phyloP scores from a whole-genome alignment of 2,888 invertebrate species.

The Phaedon cochleariae region DNA sequence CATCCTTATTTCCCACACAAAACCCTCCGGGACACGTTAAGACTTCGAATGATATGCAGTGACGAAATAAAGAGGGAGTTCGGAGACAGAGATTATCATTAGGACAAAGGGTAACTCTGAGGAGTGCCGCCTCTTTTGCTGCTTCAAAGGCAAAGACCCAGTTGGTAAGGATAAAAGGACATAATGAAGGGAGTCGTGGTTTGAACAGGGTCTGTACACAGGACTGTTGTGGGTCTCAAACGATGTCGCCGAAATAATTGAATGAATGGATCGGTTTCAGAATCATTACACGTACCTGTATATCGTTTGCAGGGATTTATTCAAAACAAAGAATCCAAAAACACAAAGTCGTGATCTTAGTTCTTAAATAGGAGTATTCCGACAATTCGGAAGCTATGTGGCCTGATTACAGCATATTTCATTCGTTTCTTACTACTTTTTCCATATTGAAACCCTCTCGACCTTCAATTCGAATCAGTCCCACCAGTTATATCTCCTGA shows the following conservation, averaged over 20 bases:
- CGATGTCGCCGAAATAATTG: slow-evolving; percentile 51
- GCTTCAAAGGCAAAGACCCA: slow-evolving; percentile 39
- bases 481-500: too few species aligned
- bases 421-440: too few species aligned
- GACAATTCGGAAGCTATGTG: too few species aligned
- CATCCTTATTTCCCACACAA: slow-evolving; percentile 15
- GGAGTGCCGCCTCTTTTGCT: slow-evolving; percentile 19
- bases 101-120: slow-evolving; percentile 43
- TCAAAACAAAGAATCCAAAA: background rate
- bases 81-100: slow-evolving; percentile 50
- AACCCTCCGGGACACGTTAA: slow-evolving; percentile 32
- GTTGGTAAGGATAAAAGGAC: slow-evolving; percentile 45
- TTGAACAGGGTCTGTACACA: slow-evolving; percentile 45
- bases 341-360: too few species aligned
- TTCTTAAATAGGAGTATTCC: too few species aligned
- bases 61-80: slow-evolving; percentile 45
- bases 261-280: slow-evolving; percentile 50
- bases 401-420: too few species aligned
- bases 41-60: slow-evolving; percentile 51
- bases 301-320: slow-evolving; percentile 13
- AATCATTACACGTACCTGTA: slow-evolving; percentile 54
- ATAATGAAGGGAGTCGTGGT: slow-evolving; percentile 27
- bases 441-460: too few species aligned
- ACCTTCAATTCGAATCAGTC: too few species aligned
- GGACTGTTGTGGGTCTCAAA: slow-evolving; percentile 52